Evolutionary conservation across 2,797 vertebrate genomes (phyloP), one percentile per base, ranked within the genome.

Genomic region (Sandelia bainsii): DNA sequence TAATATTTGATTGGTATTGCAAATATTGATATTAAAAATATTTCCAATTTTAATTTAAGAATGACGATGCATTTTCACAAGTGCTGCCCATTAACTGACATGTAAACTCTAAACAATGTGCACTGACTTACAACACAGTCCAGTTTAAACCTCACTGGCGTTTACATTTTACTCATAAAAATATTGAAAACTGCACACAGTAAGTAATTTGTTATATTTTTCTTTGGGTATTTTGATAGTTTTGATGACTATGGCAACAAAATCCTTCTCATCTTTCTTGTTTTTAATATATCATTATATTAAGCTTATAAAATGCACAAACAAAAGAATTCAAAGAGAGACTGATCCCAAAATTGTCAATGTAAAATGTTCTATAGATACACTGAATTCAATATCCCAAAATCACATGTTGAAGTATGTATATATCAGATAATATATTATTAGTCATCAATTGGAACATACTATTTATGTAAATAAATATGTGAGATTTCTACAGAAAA

Each of bases 381-480:
- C 73, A 48, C 54, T 74, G 27, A 75, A 71, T 49, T 79, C 14
- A 60, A 68, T 83, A 75, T 84, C 82, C 67, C 91, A 90, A 87
- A 76, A 56, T 72, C 62, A 37, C n/a, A 83, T 90, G 92, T 95
- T 92, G 93, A 94, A 91, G 62, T 96, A 93, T 97, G 77, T 90
- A 96, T 85, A 96, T 95, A 96, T 74, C 76, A 89, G 88, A 89
- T 89, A 86, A 61, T 80, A 82, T 90, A 93, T 94, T 92, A 93
- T 87, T 90, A 90, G 91, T 86, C 91, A 91, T 94, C 68, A 91
- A 87, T 94, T 93, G 93, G 93, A 88, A 59, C 39, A 90, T 89
- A 84, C 81, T 94, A 90, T 81, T 71, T 85, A 77, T 98, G 96
- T 98, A 98, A 95, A 98, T 98, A 97, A 94, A 96, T 95, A 96